These are phyloP conservation scores for Dyspetes luteomarginatus DNA, from an alignment of 2,888 invertebrate species.

Conservation along the genomic window DNA sequence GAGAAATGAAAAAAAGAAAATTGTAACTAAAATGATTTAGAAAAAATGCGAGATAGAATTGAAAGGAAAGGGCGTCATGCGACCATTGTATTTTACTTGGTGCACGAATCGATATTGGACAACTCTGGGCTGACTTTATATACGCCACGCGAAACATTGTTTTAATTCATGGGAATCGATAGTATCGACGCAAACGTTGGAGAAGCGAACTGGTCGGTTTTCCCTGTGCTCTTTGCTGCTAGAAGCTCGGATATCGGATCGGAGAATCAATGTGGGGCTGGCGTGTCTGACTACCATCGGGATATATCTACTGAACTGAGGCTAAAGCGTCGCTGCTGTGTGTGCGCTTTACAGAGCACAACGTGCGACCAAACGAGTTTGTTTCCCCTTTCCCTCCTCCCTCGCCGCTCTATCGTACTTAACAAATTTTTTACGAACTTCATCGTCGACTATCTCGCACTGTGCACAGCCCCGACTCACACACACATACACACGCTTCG, in stretches of 20 bases:
- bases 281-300: conserved; percentile 35
- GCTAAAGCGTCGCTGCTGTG: not conserved
- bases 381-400: not conserved
- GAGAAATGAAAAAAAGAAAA: not conserved
- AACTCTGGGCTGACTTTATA: not conserved
- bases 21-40: not conserved
- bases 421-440: conserved; percentile 48
- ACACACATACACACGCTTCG: conserved; percentile 10
- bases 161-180: conserved; percentile 41
- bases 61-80: not conserved
- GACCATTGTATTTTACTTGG: not conserved
- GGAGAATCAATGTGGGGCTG: not conserved
- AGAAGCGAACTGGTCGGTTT: conserved; percentile 16
- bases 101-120: conserved; percentile 8
- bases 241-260: conserved; percentile 2
- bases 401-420: conserved; percentile 15
- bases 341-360: conserved; percentile 5
- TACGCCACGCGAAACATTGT: conserved; percentile 1
- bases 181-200: not conserved
- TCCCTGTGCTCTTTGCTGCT: not conserved
- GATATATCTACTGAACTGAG: conserved; percentile 21
- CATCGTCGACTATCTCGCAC: conserved; percentile 31
- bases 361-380: conserved; percentile 23
- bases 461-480: not conserved
- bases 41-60: not conserved